Evolutionary conservation across 2,113 vertebrate genomes (phyloP).

Genomic region (Myiozetetes cayanensis): DNA sequence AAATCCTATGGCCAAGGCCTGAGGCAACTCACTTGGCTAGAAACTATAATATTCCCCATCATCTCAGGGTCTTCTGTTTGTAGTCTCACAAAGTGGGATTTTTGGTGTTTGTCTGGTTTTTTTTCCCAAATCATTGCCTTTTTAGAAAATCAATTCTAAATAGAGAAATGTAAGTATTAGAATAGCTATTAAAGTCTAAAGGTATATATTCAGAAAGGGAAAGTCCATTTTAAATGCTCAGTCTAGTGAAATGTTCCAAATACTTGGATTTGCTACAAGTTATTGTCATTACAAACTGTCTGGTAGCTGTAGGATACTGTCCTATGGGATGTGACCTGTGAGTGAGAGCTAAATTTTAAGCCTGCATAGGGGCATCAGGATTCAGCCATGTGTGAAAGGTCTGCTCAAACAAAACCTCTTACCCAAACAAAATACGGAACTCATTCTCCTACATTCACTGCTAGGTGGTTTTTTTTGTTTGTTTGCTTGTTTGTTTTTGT

Average conservation of each 20-base stretch:
- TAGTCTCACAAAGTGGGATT: not conserved
- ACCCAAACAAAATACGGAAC: not conserved
- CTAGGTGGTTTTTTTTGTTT: not conserved
- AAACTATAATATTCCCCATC: not conserved
- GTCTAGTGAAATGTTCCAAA: not conserved
- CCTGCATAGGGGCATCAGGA: not conserved
- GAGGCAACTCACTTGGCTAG: not conserved
- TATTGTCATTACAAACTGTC: not conserved
- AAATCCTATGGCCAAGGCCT: not conserved
- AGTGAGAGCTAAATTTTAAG: slow-evolving; percentile 7
- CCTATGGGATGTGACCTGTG: not conserved
- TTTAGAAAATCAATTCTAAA: not conserved
- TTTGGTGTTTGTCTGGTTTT: not conserved
- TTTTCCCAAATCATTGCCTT: not conserved
- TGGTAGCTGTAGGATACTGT: not conserved
- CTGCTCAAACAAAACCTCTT: not conserved
- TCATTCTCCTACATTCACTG: not conserved
- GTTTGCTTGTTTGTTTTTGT: not conserved
- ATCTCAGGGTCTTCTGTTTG: not conserved
- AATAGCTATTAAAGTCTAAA: not conserved
- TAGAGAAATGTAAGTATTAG: not conserved
- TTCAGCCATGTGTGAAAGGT: not conserved
- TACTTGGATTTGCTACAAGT: not conserved
- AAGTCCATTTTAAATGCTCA: not conserved
- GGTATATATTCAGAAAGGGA: not conserved